Evolutionary conservation across 2,888 invertebrate genomes (phyloP), one percentile per base, ranked within the genome.

Genomic region (Andrena camellia): DNA sequence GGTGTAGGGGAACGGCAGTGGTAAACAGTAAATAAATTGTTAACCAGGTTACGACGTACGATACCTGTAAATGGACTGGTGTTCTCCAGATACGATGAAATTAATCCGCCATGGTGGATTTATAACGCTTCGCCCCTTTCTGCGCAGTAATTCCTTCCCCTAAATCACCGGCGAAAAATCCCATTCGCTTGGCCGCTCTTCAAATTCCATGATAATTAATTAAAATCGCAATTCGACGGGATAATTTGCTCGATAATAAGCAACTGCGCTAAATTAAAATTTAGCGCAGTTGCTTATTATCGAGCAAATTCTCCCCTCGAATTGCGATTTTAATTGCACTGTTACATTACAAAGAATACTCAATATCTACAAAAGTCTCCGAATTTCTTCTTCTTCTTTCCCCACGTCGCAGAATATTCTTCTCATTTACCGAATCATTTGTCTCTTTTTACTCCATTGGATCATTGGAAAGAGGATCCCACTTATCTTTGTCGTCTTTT

Each of bases 61-160:
- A n/a, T 60, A 23, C 33, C 54, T 63, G 67, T 23, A 69, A 74
- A 80, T 68, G 79, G 50, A 13, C 20, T 67, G 87, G 85, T 79
- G 87, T 81, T 87, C 89, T 77, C 87, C 86, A 90, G 90, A 89
- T 88, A 91, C 90, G 91, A 90, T 90, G 90, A 90, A 92, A 92
- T 93, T 93, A 93, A 93, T 91, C 92, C 88, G 89, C 90, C 90
- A 89, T 84, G 89, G 87, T 91, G 86, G 91, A 93, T 93, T 93
- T 93, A 93, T 90, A 90, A 85, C 88, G 78, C 60, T 68, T 85
- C 88, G 78, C 85, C 85, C 86, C 87, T 77, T 78, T 84, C 82
- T 81, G 64, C 68, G 57, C 57, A 57, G 84, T 74, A 78, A 90
- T 89, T 83, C 86, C 81, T 83, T 83, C 85, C 78, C 83, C 84